These are phyloP conservation scores for Crax fasciolata DNA, from an alignment of 2,797 vertebrate genomes.

Conservation along the genomic window DNA sequence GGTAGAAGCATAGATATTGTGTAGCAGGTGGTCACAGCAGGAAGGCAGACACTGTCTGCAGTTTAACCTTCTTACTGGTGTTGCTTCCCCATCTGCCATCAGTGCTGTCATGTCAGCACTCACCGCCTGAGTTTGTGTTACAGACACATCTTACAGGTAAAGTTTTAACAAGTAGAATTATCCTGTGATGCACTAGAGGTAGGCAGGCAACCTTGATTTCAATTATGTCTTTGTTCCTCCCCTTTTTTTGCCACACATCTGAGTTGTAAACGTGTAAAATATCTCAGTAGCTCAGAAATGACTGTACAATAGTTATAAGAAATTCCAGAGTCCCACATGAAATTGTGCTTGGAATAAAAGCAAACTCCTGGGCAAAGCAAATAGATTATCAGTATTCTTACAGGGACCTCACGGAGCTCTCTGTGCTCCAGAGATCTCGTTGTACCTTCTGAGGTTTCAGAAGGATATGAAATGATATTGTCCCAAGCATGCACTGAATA, in stretches of 20 bases:
- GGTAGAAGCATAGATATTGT: neutral
- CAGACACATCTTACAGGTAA: neutral
- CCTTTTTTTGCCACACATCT: neutral
- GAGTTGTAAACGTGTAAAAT: constrained; percentile 21
- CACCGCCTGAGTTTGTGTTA: neutral
- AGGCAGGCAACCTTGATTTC: neutral
- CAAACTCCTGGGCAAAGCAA: neutral
- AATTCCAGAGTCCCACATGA: neutral
- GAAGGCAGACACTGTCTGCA: neutral
- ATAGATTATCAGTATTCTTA: neutral
- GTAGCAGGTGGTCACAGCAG: neutral
- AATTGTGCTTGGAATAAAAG: neutral
- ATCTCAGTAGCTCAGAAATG: neutral
- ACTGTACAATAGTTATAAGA: neutral
- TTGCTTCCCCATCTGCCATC: neutral
- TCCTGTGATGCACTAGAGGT: neutral
- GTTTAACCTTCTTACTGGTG: neutral
- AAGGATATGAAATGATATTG: neutral
- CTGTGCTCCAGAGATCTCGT: neutral
- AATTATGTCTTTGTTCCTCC: neutral
- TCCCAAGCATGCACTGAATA: neutral
- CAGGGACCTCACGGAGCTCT: neutral
- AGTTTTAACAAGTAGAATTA: neutral
- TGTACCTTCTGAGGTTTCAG: neutral
- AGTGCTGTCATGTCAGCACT: neutral